Percentiles rank a stretch among this genome's conserved stretches.
phyloP scores from a whole-genome alignment of 2,888 invertebrate species.

The Clostera curtula region DNA sequence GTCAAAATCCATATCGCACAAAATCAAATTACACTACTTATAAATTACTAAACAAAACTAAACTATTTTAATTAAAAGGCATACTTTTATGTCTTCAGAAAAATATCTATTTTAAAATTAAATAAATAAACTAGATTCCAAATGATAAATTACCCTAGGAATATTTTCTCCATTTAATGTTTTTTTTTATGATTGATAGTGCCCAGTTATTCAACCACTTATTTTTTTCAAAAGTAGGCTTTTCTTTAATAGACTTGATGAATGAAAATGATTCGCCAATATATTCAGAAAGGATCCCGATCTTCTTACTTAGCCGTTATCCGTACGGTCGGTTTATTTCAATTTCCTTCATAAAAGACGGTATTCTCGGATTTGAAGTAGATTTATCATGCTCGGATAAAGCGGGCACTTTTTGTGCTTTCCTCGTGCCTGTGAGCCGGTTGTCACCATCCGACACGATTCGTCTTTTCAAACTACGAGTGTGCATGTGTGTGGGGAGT shows the following conservation, averaged over 20 bases:
- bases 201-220: neutral
- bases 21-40: no score
- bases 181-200: neutral
- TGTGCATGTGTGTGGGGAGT: no score
- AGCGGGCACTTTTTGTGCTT: conserved; percentile 76
- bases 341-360: conserved; percentile 76
- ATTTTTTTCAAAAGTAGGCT: conserved; percentile 13
- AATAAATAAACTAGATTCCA: no score
- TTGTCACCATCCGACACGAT: no score
- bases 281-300: conserved; percentile 70
- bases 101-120: no score
- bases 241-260: conserved; percentile 42
- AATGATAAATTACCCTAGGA: no score
- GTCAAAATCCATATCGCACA: no score
- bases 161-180: no score
- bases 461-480: no score
- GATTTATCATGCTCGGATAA: conserved; percentile 76
- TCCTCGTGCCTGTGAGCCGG: conserved; percentile 74
- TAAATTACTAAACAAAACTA: no score
- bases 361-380: conserved; percentile 76
- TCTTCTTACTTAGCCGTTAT: conserved; percentile 74
- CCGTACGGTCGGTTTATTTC: conserved; percentile 76
- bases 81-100: no score
- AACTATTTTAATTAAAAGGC: no score
- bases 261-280: conserved; percentile 71